Evolutionary conservation across 2,888 invertebrate species (phyloP).

Genomic region (Pyrrhosoma nymphula): DNA sequence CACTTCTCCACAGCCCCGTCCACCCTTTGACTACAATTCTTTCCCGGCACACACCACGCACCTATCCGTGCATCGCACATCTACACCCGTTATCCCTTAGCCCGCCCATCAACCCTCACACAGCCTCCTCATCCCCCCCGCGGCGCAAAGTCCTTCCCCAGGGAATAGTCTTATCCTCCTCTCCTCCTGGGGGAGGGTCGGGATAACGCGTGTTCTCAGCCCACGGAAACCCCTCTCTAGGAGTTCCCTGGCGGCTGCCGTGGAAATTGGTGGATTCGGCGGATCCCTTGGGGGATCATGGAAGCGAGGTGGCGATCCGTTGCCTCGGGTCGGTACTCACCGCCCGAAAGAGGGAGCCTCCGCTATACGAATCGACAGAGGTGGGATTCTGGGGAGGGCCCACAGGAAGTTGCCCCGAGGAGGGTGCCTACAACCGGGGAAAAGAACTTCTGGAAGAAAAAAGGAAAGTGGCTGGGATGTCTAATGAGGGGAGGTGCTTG

Average conservation of each 20-base stretch:
- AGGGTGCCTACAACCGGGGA: no score
- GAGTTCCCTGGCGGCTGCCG: neutral
- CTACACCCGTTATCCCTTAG: neutral
- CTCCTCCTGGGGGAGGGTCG: neutral
- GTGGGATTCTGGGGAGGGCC: neutral
- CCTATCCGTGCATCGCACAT: neutral
- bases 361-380: neutral
- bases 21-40: neutral
- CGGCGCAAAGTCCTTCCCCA: neutral
- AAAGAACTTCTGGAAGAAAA: no score
- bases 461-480: no score
- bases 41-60: no score
- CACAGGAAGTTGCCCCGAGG: neutral
- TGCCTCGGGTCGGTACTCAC: neutral
- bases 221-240: slow-evolving; percentile 25
- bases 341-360: neutral
- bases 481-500: no score
- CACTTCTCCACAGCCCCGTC: no score
- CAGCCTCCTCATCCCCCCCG: neutral
- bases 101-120: neutral
- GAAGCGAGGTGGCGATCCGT: neutral
- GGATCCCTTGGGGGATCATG: slow-evolving; percentile 38
- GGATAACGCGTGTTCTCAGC: neutral
- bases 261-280: slow-evolving; percentile 40
- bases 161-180: neutral